Conservation (phyloP, 64 coral and sea anemone genomes). For the Porites lutea region DNA sequence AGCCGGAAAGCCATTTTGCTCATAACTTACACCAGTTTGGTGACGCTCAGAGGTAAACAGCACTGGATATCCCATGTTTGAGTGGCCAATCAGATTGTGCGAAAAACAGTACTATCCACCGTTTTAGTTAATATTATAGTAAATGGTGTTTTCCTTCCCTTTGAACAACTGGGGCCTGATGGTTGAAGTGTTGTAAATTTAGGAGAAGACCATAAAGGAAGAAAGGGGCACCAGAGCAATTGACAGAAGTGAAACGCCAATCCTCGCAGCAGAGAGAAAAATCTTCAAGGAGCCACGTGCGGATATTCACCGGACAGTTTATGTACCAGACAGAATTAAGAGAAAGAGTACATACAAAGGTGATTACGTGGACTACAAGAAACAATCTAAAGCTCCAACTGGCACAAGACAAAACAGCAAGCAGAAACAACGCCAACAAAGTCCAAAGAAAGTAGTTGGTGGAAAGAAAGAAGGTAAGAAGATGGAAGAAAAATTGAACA, state of each 20-base stretch:
- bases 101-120: too few relatives aligned
- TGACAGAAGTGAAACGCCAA: constrained; percentile 67
- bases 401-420: constrained; percentile 63
- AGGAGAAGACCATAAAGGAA: constrained; percentile 4
- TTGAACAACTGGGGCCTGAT: too few relatives aligned
- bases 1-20: too few relatives aligned
- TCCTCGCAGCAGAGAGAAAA: constrained; percentile 87
- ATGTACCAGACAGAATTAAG: constrained; percentile 87
- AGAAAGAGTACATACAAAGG: constrained; percentile 89
- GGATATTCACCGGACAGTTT: constrained; percentile 40
- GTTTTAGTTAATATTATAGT: too few relatives aligned
- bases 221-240: background rate
- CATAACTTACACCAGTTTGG: too few relatives aligned
- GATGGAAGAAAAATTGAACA: too few relatives aligned
- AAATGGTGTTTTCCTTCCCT: background rate
- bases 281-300: constrained; percentile 34
- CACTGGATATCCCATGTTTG: too few relatives aligned
- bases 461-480: constrained; percentile 45
- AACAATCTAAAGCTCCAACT: constrained; percentile 2
- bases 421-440: constrained; percentile 13
- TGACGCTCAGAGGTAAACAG: too few relatives aligned
- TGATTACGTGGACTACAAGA: constrained; percentile 79
- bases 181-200: background rate
- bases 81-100: too few relatives aligned
- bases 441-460: constrained; percentile 43